Base-by-base conservation (phyloP, 2,113 vertebrate genomes). In the Tapirus terrestris region DNA sequence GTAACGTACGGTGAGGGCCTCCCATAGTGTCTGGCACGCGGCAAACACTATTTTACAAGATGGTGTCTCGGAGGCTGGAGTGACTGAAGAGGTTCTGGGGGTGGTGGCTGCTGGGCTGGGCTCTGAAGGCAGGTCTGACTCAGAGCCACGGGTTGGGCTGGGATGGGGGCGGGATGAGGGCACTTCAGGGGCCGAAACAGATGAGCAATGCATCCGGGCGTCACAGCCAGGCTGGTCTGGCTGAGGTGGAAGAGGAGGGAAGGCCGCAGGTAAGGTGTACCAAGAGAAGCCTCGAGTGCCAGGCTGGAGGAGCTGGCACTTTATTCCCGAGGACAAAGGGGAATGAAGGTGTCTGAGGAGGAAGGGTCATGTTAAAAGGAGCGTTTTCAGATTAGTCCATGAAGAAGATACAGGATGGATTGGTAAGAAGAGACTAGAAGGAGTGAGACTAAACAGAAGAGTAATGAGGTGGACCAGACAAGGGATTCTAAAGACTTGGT, bases 1-100 rank as follows among this genome's bases (percentile, higher is more conserved):
- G 87, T 29, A 1, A 45, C 17, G 8, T 3, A 27, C 0, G 0
- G 2, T 4, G 2, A 13, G 31, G 48, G n/a, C 21, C 21, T 10
- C 3, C 25, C 7, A 8, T 0, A 2, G 6, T 48, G 45, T 8
- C 4, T 5, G 21, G 61, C 8, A 6, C 1, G 0, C 0, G 13
- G 68, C 58, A 5, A 0, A 5, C 1, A 16, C 60, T 6, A 9
- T 20, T 29, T 3, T 4, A 5, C 4, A 6, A 21, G 77, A 20
- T 0, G 20, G 36, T 0, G n/a, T 23, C 91, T 76, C 68, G 18
- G 56, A 8, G 79, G 67, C 72, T 65, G 8, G 48, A 5, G 5
- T 16, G 13, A 7, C 1, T 1, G 36, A 2, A 9, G 18, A 17
- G 68, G 8, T 29, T 56, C 76, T 39, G 17, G 17, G 72, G 80